phyloP scores from a whole-genome alignment of 2,797 vertebrate species.

The Lepilemur ruficaudatus region DNA sequence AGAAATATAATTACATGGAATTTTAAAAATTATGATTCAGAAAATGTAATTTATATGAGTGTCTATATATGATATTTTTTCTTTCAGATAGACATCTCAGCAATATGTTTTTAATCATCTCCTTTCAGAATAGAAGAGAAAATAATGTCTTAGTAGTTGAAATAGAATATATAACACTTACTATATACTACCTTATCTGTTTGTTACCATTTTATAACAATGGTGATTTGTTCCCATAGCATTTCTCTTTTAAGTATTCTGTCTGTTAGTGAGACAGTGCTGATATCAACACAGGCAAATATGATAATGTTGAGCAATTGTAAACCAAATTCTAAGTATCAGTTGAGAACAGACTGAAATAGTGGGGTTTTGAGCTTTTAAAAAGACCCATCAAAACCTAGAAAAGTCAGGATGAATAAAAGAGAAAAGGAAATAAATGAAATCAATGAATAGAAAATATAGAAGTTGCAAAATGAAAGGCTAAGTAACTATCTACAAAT shows the following conservation, averaged over 20 bases:
- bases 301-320: neutral
- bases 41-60: neutral
- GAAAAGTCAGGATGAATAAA: neutral
- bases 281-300: neutral
- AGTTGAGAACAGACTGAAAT: neutral
- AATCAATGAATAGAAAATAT: neutral
- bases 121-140: neutral
- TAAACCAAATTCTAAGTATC: neutral
- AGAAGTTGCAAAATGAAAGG: neutral
- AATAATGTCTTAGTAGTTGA: neutral
- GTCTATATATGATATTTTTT: neutral
- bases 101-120: neutral
- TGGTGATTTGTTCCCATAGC: neutral
- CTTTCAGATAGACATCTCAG: neutral
- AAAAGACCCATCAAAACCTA: neutral
- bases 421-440: neutral
- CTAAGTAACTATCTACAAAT: neutral
- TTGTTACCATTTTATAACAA: neutral
- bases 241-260: neutral
- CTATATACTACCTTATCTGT: neutral
- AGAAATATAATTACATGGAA: neutral
- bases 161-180: neutral
- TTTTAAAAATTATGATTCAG: neutral
- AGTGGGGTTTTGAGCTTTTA: neutral
- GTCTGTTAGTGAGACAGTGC: neutral